Evolutionary conservation across 2,888 invertebrate genomes (phyloP).

Genomic region (Meta bourneti): DNA sequence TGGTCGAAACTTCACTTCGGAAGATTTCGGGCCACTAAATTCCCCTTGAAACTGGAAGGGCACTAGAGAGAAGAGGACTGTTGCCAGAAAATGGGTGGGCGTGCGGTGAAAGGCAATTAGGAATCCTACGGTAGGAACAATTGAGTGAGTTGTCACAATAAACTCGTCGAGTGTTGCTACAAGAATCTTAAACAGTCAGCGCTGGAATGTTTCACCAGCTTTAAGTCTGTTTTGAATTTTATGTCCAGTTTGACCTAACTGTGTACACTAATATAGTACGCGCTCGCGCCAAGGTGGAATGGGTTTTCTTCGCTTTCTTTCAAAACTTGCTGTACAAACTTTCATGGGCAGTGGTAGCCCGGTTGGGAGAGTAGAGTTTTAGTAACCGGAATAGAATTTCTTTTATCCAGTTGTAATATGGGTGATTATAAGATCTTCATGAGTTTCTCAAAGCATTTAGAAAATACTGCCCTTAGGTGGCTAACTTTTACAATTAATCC

Average conservation of each 20-base stretch:
- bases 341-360: too few species aligned
- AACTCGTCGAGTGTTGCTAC: neutral
- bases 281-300: neutral
- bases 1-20: neutral
- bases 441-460: too few species aligned
- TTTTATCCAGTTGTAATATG: too few species aligned
- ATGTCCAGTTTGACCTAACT: neutral
- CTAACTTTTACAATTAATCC: too few species aligned
- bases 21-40: neutral
- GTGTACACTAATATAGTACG: neutral
- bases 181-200: neutral
- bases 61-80: neutral
- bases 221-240: too few species aligned
- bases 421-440: too few species aligned
- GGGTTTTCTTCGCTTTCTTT: neutral
- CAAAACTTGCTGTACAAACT: neutral
- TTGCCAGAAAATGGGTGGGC: neutral
- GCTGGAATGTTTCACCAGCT: neutral
- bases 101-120: neutral
- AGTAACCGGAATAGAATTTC: too few species aligned
- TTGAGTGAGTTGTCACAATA: neutral
- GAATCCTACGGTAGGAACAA: neutral
- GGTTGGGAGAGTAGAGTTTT: too few species aligned
- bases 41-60: neutral
- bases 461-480: too few species aligned